Evolutionary conservation across 2,113 vertebrate genomes (phyloP).

Genomic region (Atrichornis clamosus): DNA sequence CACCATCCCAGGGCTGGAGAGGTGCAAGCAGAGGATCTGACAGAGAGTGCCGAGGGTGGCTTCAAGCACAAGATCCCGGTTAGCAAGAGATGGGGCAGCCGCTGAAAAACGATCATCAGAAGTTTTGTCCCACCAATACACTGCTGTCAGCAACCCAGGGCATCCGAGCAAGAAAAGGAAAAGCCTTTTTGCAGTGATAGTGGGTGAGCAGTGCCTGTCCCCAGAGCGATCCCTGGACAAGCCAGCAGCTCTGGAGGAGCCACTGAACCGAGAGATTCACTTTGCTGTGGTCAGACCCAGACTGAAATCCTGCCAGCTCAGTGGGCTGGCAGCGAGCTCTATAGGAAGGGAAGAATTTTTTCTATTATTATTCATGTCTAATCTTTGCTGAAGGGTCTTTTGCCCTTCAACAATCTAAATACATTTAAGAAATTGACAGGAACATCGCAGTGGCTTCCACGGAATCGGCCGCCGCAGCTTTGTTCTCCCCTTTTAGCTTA

Average conservation of each 20-base stretch:
- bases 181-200: neutral
- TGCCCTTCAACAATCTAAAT: neutral
- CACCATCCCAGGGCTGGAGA: neutral
- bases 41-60: fast-evolving
- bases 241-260: neutral
- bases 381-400: conserved; percentile 34
- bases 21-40: fast-evolving
- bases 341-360: neutral
- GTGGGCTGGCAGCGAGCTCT: neutral
- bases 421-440: neutral
- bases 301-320: fast-evolving
- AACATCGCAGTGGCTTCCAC: neutral
- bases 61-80: neutral
- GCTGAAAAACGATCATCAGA: fast-evolving
- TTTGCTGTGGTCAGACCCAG: neutral
- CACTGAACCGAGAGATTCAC: neutral
- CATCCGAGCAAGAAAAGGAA: neutral
- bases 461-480: neutral
- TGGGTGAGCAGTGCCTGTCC: neutral
- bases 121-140: fast-evolving
- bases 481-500: neutral
- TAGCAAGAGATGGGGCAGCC: fast-evolving
- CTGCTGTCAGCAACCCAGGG: neutral
- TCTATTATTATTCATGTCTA: neutral
- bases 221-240: fast-evolving